phyloP scores from a whole-genome alignment of 2,797 vertebrate species.

The Lithobates sylvaticus region DNA sequence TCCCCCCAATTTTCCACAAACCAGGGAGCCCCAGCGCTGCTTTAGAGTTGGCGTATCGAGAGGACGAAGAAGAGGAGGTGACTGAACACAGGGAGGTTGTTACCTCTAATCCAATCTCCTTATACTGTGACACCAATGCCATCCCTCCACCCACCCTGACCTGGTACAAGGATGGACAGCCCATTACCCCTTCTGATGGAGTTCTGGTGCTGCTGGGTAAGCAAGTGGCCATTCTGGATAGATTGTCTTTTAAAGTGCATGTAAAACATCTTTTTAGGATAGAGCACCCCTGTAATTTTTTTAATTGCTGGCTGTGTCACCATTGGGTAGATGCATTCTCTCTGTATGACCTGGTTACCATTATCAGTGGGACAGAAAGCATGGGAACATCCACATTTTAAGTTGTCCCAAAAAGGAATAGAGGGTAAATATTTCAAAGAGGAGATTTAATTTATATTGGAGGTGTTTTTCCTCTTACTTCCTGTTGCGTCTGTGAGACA shows the following conservation, averaged over 20 bases:
- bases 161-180: slow-evolving; percentile 87
- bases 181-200: slow-evolving; percentile 75
- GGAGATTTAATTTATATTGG: too few relatives aligned
- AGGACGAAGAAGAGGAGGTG: slow-evolving; percentile 75
- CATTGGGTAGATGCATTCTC: too few relatives aligned
- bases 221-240: too few relatives aligned
- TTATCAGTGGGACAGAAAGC: too few relatives aligned
- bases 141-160: slow-evolving; percentile 84
- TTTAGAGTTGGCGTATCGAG: slow-evolving; percentile 64
- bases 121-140: slow-evolving; percentile 89
- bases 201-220: slow-evolving; percentile 84
- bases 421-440: too few relatives aligned
- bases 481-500: too few relatives aligned
- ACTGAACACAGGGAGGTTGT: slow-evolving; percentile 82
- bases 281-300: not conserved
- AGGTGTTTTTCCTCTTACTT: too few relatives aligned
- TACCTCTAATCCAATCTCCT: slow-evolving; percentile 78
- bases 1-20: slow-evolving; percentile 90
- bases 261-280: too few relatives aligned
- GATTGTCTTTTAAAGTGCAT: not conserved
- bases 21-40: slow-evolving; percentile 72
- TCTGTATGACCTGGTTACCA: too few relatives aligned
- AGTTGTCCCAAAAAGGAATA: too few relatives aligned
- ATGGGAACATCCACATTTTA: too few relatives aligned
- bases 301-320: not conserved